Evolutionary conservation across 2,113 vertebrate species (phyloP).

Genomic region (Cavia aperea): DNA sequence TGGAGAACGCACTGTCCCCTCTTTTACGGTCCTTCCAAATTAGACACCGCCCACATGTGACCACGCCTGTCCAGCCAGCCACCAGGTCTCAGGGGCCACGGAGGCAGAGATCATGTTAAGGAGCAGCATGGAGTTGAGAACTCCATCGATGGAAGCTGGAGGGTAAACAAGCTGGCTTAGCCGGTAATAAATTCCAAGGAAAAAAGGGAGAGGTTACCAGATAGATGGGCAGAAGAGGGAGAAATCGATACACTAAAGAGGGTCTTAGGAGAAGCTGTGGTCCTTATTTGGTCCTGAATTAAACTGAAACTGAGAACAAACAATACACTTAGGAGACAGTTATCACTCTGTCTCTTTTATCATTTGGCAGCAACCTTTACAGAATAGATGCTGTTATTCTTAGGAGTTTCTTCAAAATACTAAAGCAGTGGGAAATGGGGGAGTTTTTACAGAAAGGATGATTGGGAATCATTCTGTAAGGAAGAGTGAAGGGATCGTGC

Average conservation of each 20-base stretch:
- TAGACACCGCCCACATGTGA: background rate
- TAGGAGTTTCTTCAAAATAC: slow-evolving; percentile 8
- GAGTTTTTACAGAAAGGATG: background rate
- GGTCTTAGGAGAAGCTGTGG: background rate
- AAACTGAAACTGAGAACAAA: background rate
- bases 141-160: no score
- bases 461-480: background rate
- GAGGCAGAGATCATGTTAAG: background rate
- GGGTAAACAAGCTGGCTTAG: background rate
- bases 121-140: background rate
- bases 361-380: background rate
- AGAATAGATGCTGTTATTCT: background rate
- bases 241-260: background rate
- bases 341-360: background rate
- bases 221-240: background rate
- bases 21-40: background rate
- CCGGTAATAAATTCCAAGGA: background rate
- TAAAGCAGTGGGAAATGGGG: background rate
- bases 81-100: background rate
- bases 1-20: background rate
- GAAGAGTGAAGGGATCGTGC: background rate
- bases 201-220: background rate
- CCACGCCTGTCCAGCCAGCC: background rate
- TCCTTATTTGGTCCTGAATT: background rate
- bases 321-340: background rate